Percentiles rank a stretch among this genome's conserved stretches.
Evolutionary conservation across 2,113 vertebrate genomes (phyloP).

Genomic region (Cynopterus brachyotis): DNA sequence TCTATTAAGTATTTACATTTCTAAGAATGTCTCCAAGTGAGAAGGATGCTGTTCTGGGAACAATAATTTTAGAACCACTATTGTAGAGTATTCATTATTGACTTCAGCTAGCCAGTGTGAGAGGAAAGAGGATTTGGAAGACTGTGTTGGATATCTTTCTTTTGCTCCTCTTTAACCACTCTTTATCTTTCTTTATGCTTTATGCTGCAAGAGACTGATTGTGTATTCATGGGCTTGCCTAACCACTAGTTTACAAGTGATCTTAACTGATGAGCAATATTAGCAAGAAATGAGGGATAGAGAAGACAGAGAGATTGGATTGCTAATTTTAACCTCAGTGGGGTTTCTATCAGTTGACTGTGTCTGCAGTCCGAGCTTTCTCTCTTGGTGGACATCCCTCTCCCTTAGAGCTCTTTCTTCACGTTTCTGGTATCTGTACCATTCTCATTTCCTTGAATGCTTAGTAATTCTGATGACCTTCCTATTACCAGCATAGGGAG

Average conservation of each 20-base stretch:
- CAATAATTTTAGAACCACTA: not conserved
- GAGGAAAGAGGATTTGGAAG: not conserved
- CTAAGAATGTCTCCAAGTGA: not conserved
- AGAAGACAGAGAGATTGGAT: not conserved
- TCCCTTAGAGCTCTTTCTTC: not conserved
- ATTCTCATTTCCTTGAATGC: not conserved
- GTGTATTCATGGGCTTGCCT: too few species aligned
- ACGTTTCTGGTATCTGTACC: not conserved
- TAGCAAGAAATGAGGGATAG: not conserved
- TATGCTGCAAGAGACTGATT: not conserved
- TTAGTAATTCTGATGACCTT: not conserved
- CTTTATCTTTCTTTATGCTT: not conserved
- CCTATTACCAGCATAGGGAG: not conserved
- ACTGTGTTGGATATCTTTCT: not conserved
- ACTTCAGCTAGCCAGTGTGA: too few species aligned
- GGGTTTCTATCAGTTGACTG: not conserved
- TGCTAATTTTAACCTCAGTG: not conserved
- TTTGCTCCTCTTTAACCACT: not conserved
- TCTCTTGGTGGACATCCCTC: accelerated
- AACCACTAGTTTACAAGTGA: not conserved
- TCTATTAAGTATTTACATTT: not conserved
- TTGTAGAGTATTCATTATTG: not conserved
- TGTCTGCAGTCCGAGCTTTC: not conserved
- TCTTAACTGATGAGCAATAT: not conserved
- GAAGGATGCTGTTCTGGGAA: not conserved